Conservation (phyloP, 2,113 vertebrate genomes). For the Ceyx melanurus region DNA sequence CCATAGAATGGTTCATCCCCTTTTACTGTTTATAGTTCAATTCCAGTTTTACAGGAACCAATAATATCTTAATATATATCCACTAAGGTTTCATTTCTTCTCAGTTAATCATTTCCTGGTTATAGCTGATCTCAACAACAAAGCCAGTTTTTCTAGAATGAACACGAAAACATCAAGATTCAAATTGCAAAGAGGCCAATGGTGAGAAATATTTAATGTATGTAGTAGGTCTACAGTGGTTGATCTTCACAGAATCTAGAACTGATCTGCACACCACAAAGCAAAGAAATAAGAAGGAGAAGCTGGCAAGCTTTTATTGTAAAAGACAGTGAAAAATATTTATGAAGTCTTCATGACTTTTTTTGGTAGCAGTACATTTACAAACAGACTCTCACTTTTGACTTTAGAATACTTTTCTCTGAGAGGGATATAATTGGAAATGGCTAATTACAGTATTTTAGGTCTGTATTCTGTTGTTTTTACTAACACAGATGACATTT, state of each 20-base stretch:
- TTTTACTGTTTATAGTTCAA: background rate
- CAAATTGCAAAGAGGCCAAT: background rate
- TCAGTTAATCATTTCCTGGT: constrained; percentile 48
- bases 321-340: background rate
- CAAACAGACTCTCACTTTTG: background rate
- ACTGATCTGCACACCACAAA: background rate
- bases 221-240: background rate
- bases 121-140: background rate
- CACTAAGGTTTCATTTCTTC: background rate
- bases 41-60: background rate
- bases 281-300: background rate
- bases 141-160: background rate
- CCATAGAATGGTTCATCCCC: background rate
- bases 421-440: background rate
- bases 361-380: background rate
- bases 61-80: background rate
- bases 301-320: background rate
- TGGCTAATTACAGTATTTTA: background rate
- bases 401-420: background rate
- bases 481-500: background rate
- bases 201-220: background rate
- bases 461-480: background rate
- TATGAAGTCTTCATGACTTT: background rate
- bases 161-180: background rate
- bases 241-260: background rate